These are phyloP conservation scores for Pocillopora verrucosa DNA, from an alignment of 64 coral and sea anemone genomes.

Conservation along the genomic window DNA sequence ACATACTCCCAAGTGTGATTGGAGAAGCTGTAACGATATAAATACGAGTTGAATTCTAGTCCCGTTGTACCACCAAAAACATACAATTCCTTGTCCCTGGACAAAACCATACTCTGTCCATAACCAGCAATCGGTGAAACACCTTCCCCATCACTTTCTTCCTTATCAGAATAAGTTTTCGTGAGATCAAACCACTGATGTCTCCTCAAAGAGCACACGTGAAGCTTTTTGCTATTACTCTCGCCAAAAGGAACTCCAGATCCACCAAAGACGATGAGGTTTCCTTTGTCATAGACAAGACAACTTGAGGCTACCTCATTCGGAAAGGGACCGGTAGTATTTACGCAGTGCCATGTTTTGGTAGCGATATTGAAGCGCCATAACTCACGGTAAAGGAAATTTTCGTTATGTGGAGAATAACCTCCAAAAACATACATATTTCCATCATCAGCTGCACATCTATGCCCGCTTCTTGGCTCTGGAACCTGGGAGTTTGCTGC, in stretches of 20 bases:
- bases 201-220: constrained; percentile 60
- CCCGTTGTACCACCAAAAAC: constrained; percentile 96
- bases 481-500: constrained; percentile 24
- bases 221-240: constrained; percentile 85
- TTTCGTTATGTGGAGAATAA: constrained; percentile 70
- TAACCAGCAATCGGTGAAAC: constrained; percentile 74
- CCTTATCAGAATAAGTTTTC: constrained; percentile 22
- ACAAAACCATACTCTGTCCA: constrained; percentile 90
- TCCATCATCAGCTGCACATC: constrained; percentile 85
- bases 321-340: constrained; percentile 71
- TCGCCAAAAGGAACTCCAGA: constrained; percentile 92
- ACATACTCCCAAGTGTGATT: constrained; percentile 74
- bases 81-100: constrained; percentile 73
- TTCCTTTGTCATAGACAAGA: constrained; percentile 64
- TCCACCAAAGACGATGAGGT: constrained; percentile 88
- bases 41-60: constrained; percentile 67
- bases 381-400: constrained; percentile 79
- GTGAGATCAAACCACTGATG: constrained; percentile 59
- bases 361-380: constrained; percentile 88
- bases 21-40: constrained; percentile 67
- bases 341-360: constrained; percentile 58
- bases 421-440: constrained; percentile 93
- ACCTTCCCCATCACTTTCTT: constrained; percentile 47
- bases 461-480: constrained; percentile 86
- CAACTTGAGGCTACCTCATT: constrained; percentile 84